These are phyloP conservation scores for Noctua comes DNA, from an alignment of 2,888 invertebrate genomes.

Conservation along the genomic window DNA sequence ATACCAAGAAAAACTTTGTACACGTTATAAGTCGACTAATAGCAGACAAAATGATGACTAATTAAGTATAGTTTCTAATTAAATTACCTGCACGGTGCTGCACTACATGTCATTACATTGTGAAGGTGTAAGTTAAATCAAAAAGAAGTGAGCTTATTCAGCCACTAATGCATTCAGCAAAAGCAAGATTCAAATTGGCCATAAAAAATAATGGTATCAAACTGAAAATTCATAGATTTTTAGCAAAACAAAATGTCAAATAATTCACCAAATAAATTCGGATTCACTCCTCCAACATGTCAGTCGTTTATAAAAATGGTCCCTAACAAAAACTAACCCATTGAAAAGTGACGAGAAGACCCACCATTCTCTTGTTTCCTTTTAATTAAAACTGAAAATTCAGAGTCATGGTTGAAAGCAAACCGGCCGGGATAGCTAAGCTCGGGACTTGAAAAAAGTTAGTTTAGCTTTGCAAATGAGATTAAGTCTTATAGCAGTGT, in stretches of 20 bases:
- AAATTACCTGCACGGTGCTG: neutral
- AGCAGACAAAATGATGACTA: neutral
- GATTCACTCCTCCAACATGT: conserved; percentile 32
- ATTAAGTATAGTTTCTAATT: neutral
- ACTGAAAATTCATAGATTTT: too few species aligned
- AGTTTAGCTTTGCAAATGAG: conserved; percentile 83
- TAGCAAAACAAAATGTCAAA: neutral
- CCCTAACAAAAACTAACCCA: conserved; percentile 79
- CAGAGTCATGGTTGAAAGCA: conserved; percentile 78
- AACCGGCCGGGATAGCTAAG: conserved; percentile 72
- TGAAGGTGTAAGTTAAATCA: neutral
- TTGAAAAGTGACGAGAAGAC: conserved; percentile 77
- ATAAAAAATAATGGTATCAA: neutral
- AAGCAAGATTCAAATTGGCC: too few species aligned
- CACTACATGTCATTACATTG: neutral
- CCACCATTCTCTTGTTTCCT: conserved; percentile 87
- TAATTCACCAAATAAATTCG: neutral
- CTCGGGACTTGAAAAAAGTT: conserved; percentile 76
- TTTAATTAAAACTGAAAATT: conserved; percentile 88
- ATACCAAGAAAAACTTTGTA: neutral
- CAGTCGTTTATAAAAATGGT: conserved; percentile 39
- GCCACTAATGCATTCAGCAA: neutral
- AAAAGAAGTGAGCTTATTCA: too few species aligned
- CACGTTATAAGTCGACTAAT: neutral
- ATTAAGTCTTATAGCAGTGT: conserved; percentile 77